Evolutionary conservation across 2,113 vertebrate genomes (phyloP).

Genomic region (Acinonyx jubatus): DNA sequence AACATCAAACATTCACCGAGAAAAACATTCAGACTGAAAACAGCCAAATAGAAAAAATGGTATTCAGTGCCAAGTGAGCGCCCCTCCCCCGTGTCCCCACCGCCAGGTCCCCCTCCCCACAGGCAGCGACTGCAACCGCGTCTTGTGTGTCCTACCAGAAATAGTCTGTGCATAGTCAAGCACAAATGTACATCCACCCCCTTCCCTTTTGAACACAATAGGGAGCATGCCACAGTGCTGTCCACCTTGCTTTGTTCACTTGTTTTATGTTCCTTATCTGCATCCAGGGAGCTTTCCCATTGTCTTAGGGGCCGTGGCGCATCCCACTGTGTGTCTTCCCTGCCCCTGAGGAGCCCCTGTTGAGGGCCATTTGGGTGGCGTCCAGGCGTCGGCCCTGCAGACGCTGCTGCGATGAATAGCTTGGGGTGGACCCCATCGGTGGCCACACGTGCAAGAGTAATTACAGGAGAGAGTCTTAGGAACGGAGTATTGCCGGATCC

Average conservation of each 20-base stretch:
- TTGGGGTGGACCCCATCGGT: not conserved
- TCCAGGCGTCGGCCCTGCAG: not conserved
- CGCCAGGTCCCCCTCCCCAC: not conserved
- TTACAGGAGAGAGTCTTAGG: not conserved
- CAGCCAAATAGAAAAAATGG: not conserved
- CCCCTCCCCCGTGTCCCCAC: rapidly evolving
- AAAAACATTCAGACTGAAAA: not conserved
- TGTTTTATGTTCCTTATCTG: not conserved
- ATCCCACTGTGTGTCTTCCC: too few relatives aligned
- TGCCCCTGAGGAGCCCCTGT: not conserved
- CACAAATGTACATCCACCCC: not conserved
- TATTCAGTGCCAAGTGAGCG: not conserved
- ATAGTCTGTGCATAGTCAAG: not conserved
- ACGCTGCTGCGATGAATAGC: not conserved
- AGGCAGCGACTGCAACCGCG: rapidly evolving
- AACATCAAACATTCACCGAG: not conserved
- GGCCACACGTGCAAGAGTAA: not conserved
- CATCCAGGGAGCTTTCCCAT: not conserved
- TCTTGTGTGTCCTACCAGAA: not conserved
- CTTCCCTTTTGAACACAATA: not conserved
- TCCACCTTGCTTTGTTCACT: not conserved
- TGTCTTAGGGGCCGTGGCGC: rapidly evolving
- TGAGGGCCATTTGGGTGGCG: not conserved
- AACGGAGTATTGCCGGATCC: not conserved
- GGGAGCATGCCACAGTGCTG: not conserved